Percentiles rank a stretch among this genome's conserved stretches.
Evolutionary conservation across 2,888 invertebrate species (phyloP).

Genomic region (Lepidocyrtoides sp.): DNA sequence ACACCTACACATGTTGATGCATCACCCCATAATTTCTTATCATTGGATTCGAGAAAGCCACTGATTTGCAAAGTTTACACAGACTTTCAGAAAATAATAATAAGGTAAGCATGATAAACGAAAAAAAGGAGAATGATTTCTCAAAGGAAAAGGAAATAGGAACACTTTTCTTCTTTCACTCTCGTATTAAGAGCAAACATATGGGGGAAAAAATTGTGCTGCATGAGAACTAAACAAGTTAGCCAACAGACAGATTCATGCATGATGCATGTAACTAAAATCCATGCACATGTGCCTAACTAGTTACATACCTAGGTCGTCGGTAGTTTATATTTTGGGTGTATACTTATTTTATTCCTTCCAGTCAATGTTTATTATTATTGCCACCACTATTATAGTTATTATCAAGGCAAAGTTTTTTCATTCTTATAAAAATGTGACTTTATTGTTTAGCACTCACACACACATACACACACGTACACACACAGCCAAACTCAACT

Average conservation of each 20-base stretch:
- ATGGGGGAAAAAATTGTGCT: slow-evolving; percentile 15
- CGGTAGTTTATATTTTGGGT: background rate
- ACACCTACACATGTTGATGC: slow-evolving; percentile 17
- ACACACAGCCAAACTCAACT: slow-evolving; percentile 37
- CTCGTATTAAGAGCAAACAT: slow-evolving; percentile 14
- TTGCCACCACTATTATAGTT: slow-evolving; percentile 22
- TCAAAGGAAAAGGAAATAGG: slow-evolving; percentile 17
- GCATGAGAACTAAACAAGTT: slow-evolving; percentile 8
- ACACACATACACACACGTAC: too few relatives aligned
- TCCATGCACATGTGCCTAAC: background rate
- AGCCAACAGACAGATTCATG: background rate
- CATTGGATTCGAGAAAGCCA: background rate
- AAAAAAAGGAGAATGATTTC: background rate
- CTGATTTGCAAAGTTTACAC: slow-evolving; percentile 36
- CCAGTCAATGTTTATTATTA: slow-evolving; percentile 59
- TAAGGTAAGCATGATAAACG: background rate
- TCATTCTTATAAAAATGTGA: slow-evolving; percentile 40
- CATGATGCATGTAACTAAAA: background rate
- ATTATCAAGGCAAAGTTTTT: slow-evolving; percentile 36
- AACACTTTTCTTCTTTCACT: slow-evolving; percentile 37
- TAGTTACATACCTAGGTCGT: background rate
- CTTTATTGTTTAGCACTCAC: slow-evolving; percentile 49
- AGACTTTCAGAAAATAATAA: too few relatives aligned
- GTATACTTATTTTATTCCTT: slow-evolving; percentile 49
- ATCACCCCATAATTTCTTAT: slow-evolving; percentile 49